Evolutionary conservation across 1,140 invertebrate species (phyloP).

Genomic region (Anoplophora glabripennis): DNA sequence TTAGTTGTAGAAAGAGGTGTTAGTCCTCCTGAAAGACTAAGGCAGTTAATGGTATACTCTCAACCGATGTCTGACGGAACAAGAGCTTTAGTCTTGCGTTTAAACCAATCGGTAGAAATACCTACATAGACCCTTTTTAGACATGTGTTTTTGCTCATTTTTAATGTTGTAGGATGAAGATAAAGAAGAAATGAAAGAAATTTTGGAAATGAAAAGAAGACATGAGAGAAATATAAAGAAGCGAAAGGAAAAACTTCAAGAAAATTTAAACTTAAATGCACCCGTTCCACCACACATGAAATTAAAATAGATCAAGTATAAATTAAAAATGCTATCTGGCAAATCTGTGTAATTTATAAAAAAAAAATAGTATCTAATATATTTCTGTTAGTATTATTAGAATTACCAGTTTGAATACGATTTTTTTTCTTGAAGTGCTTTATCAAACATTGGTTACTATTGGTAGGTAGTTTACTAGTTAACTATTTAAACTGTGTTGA

Average conservation of each 20-base stretch:
- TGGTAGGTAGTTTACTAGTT: too few species aligned
- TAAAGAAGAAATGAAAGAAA: slow-evolving; percentile 91
- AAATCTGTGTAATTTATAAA: too few species aligned
- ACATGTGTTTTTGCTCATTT: slow-evolving; percentile 6
- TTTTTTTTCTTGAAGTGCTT: too few species aligned
- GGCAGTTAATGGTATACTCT: slow-evolving; percentile 87
- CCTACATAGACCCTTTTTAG: background rate
- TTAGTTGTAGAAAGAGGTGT: slow-evolving; percentile 95
- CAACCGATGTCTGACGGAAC: slow-evolving; percentile 91
- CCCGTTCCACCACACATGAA: too few species aligned
- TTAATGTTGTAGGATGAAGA: slow-evolving; percentile 72
- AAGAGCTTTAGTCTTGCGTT: slow-evolving; percentile 79
- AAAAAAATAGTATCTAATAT: too few species aligned
- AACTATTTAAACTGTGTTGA: too few species aligned
- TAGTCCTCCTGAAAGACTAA: slow-evolving; percentile 77
- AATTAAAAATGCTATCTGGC: too few species aligned
- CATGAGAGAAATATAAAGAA: slow-evolving; percentile 74
- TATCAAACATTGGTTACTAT: too few species aligned
- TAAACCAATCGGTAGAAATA: slow-evolving; percentile 72
- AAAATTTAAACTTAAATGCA: background rate
- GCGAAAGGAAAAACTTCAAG: slow-evolving; percentile 48
- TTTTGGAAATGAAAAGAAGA: slow-evolving; percentile 84
- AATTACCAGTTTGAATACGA: too few species aligned
- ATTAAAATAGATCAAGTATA: too few species aligned
- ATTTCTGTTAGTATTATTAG: too few species aligned